Percentiles rank a stretch among this genome's conserved stretches.
These are phyloP conservation scores for Drosophila nigritarsus DNA, from an alignment of 2,888 invertebrate species.

Conservation along the genomic window DNA sequence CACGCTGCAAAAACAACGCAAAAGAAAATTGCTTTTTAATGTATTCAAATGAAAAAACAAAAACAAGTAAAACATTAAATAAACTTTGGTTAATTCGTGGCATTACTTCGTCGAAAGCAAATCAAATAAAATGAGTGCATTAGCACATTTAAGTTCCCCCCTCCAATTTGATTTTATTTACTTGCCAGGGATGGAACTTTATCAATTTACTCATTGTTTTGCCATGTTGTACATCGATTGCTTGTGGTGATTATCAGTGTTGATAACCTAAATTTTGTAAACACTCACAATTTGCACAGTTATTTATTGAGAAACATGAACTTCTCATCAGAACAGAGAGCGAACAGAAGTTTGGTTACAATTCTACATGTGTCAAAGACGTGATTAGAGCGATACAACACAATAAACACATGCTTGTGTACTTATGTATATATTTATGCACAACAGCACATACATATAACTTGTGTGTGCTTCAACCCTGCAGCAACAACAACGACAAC, in stretches of 20 bases:
- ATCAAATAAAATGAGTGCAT: background rate
- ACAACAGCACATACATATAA: constrained; percentile 24
- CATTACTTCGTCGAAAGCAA: background rate
- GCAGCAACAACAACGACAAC: constrained; percentile 32
- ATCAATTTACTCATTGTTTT: background rate
- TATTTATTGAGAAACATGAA: background rate
- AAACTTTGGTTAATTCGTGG: background rate
- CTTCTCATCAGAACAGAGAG: background rate
- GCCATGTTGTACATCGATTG: background rate
- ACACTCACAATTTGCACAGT: background rate
- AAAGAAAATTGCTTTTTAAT: background rate
- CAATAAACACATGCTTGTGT: background rate
- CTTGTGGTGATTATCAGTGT: background rate
- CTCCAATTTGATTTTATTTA: background rate
- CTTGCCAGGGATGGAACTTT: constrained; percentile 3
- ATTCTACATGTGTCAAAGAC: background rate
- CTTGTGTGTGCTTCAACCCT: constrained; percentile 27
- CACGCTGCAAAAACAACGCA: background rate
- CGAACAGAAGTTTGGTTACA: background rate
- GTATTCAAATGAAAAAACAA: background rate
- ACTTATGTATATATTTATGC: background rate
- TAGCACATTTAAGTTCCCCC: background rate
- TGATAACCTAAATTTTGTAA: background rate
- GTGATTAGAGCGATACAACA: background rate
- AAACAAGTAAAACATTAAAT: background rate